Evolutionary conservation across 2,888 invertebrate species (phyloP).

Genomic region (Cephus nigrinus): DNA sequence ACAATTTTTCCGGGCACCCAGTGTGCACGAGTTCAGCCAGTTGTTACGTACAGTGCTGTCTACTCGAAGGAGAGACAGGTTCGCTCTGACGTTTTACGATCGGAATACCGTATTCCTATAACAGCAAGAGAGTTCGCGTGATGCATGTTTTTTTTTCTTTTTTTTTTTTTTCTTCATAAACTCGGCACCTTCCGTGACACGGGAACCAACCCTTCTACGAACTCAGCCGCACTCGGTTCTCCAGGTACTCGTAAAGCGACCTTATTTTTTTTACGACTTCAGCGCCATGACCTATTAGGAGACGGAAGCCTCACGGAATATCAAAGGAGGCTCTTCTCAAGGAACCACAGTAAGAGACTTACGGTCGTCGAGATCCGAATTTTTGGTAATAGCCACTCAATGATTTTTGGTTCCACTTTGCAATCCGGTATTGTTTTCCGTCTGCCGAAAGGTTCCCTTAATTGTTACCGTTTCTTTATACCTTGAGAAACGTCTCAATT

Average conservation of each 20-base stretch:
- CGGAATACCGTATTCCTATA: not conserved
- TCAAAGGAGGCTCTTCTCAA: too few species aligned
- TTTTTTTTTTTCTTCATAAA: slow-evolving; percentile 40
- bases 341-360: too few species aligned
- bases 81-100: slow-evolving; percentile 10
- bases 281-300: slow-evolving; percentile 54
- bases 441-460: too few species aligned
- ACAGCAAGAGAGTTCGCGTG: slow-evolving; percentile 50
- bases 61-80: slow-evolving; percentile 12
- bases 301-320: slow-evolving; percentile 38
- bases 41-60: not conserved
- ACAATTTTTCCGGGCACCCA: too few species aligned
- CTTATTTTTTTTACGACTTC: slow-evolving; percentile 58
- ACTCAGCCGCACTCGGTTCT: slow-evolving; percentile 57
- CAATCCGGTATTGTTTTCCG: too few species aligned
- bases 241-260: slow-evolving; percentile 62
- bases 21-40: too few species aligned
- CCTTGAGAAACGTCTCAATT: slow-evolving; percentile 47
- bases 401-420: too few species aligned
- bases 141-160: slow-evolving; percentile 36
- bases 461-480: not conserved
- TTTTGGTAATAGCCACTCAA: too few species aligned
- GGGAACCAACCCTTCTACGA: slow-evolving; percentile 58
- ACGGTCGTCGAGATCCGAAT: too few species aligned
- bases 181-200: slow-evolving; percentile 62